Evolutionary conservation across 1,140 invertebrate genomes (phyloP).

Genomic region (Caenorhabditis latens): DNA sequence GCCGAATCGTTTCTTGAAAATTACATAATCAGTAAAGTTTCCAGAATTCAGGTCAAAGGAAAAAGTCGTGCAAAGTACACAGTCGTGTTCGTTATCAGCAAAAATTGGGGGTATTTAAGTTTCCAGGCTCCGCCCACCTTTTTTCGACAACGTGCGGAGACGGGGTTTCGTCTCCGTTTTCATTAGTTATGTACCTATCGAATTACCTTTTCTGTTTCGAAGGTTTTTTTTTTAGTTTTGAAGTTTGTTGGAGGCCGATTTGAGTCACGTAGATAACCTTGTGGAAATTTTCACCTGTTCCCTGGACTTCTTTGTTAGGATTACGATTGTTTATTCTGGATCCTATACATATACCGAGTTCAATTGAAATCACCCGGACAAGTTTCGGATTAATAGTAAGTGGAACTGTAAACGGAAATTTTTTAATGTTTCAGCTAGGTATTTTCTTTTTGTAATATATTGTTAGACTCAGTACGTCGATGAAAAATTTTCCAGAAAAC

Average conservation of each 20-base stretch:
- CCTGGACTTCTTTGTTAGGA: background rate
- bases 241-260: no score
- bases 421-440: no score
- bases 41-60: background rate
- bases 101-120: conserved; percentile 15
- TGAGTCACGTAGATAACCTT: no score
- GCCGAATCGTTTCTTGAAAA: background rate
- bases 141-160: background rate
- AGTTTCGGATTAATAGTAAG: no score
- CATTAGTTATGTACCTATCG: conserved; percentile 19
- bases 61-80: conserved; percentile 17
- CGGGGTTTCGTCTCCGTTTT: background rate
- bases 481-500: no score
- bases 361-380: no score
- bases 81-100: background rate
- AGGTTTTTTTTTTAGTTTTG: background rate
- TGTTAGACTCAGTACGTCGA: no score
- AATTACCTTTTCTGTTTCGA: background rate
- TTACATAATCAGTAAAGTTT: background rate
- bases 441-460: no score
- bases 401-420: no score
- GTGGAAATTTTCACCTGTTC: no score
- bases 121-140: conserved; percentile 15
- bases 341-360: no score
- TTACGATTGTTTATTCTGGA: no score